Conservation (phyloP, 2,888 invertebrate species). For the Meliscaeva auricollis region DNA sequence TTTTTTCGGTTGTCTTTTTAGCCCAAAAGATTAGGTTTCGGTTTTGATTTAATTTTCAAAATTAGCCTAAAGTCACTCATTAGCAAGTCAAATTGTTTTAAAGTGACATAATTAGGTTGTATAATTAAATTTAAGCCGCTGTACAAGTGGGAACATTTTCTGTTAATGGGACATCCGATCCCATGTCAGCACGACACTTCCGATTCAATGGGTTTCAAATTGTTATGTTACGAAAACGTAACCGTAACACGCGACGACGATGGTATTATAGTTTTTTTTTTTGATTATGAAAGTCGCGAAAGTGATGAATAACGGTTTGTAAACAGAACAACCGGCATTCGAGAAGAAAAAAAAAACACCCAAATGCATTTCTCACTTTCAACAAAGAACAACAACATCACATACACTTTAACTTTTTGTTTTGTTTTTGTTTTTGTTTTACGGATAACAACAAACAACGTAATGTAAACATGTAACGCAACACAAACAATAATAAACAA, state of each 20-base stretch:
- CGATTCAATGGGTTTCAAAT: conserved; percentile 43
- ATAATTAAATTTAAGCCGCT: conserved; percentile 48
- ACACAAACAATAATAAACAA: conserved; percentile 39
- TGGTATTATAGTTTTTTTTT: conserved; percentile 16
- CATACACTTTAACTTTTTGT: conserved; percentile 19
- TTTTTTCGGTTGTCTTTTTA: background rate
- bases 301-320: conserved; percentile 58
- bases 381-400: conserved; percentile 31
- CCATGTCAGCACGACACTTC: conserved; percentile 55
- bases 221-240: conserved; percentile 48
- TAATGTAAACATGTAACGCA: conserved; percentile 23
- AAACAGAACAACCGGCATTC: conserved; percentile 64
- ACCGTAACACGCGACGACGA: conserved; percentile 53
- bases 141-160: conserved; percentile 10
- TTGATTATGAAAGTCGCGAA: conserved; percentile 19
- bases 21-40: conserved; percentile 38
- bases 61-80: conserved; percentile 39
- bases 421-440: conserved; percentile 33
- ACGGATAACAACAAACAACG: conserved; percentile 29
- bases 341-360: conserved; percentile 4
- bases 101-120: conserved; percentile 65
- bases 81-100: conserved; percentile 51
- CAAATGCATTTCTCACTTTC: background rate
- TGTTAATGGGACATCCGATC: conserved; percentile 40
- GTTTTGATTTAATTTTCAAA: conserved; percentile 21